These are phyloP conservation scores for Epizoanthus fatuus DNA, from an alignment of 92 coral and sea anemone genomes.

Conservation along the genomic window DNA sequence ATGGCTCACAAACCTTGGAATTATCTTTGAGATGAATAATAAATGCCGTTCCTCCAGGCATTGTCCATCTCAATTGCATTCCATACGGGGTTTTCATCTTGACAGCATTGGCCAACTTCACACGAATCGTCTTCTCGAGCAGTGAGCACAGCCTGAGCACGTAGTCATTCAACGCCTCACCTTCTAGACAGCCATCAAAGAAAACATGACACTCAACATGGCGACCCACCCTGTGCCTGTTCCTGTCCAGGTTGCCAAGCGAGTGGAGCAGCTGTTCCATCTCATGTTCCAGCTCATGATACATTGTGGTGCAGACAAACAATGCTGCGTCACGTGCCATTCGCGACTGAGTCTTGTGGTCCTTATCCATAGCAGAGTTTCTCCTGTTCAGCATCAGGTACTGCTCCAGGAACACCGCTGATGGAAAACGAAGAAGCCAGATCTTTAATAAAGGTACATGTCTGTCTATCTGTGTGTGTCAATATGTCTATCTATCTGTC, in stretches of 20 bases:
- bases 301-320: conserved; percentile 89
- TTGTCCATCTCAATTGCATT: conserved; percentile 46
- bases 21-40: conserved; percentile 54
- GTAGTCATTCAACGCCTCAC: conserved; percentile 48
- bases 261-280: conserved; percentile 83
- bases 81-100: conserved; percentile 57
- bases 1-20: conserved; percentile 31
- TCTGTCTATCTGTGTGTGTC: too few relatives aligned
- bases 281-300: conserved; percentile 76
- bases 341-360: conserved; percentile 39
- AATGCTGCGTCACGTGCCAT: conserved; percentile 59
- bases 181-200: conserved; percentile 79
- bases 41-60: conserved; percentile 54
- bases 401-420: conserved; percentile 69
- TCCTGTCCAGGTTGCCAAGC: conserved; percentile 61
- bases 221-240: conserved; percentile 48
- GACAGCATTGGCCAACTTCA: conserved; percentile 19
- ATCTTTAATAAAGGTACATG: too few relatives aligned
- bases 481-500: too few relatives aligned
- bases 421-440: background rate
- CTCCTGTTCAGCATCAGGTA: conserved; percentile 72
- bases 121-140: conserved; percentile 56
- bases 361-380: conserved; percentile 63
- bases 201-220: conserved; percentile 81
- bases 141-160: conserved; percentile 59